Evolutionary conservation across 2,113 vertebrate genomes (phyloP).

Genomic region (Pterocles orientalis): DNA sequence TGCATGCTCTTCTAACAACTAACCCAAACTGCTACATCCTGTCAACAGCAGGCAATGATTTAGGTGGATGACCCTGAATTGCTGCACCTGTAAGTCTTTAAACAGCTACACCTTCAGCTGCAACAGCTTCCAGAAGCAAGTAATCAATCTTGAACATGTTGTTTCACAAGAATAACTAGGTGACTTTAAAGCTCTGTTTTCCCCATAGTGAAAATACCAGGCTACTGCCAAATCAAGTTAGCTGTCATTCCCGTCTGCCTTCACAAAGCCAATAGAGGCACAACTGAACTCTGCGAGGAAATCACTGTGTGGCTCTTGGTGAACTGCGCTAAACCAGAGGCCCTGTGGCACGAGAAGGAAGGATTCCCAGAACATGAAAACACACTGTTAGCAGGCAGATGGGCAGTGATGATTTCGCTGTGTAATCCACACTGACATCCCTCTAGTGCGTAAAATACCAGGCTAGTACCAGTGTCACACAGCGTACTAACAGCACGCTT

Average conservation of each 20-base stretch:
- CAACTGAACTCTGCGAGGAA: neutral
- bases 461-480: neutral
- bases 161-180: neutral
- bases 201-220: neutral
- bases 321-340: neutral
- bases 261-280: neutral
- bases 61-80: neutral
- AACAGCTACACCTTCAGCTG: conserved; percentile 1
- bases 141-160: neutral
- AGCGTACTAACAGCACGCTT: neutral
- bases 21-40: neutral
- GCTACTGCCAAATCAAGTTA: neutral
- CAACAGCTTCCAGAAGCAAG: conserved; percentile 9
- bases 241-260: neutral
- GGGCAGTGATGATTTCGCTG: neutral
- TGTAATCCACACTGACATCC: neutral
- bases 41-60: conserved; percentile 17
- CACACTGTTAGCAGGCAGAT: neutral
- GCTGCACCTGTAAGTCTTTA: conserved; percentile 18
- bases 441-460: fast-evolving
- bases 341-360: neutral
- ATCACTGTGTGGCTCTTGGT: neutral
- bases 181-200: neutral
- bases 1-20: neutral
- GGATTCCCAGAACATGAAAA: neutral